Evolutionary conservation across 1,140 invertebrate genomes (phyloP).

Genomic region (Cyphomyrmex costatus): DNA sequence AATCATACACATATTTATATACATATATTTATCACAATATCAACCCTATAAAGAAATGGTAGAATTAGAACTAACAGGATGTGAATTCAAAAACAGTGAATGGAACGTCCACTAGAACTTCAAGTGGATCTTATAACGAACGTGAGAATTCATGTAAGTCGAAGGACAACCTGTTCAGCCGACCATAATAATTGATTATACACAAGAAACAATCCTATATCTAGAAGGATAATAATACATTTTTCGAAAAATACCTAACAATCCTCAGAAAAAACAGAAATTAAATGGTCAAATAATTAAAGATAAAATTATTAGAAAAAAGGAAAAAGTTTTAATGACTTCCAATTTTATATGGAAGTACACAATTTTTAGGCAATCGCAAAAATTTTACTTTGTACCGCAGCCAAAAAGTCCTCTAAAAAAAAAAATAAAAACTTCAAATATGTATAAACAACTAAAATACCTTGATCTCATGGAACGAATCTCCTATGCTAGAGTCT

Average conservation of each 20-base stretch:
- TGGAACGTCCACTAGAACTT: background rate
- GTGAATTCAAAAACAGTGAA: background rate
- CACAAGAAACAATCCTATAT: background rate
- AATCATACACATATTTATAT: background rate
- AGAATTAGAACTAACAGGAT: slow-evolving; percentile 4
- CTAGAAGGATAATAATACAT: background rate
- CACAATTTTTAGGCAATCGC: too few species aligned
- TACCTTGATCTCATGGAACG: too few species aligned
- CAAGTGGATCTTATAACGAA: slow-evolving; percentile 14
- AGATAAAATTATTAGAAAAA: background rate
- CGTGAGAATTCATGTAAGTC: slow-evolving; percentile 34
- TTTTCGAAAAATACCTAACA: slow-evolving; percentile 13
- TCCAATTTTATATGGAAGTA: too few species aligned
- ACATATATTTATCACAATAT: background rate
- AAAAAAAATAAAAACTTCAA: too few species aligned
- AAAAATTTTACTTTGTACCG: too few species aligned
- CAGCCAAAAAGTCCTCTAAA: too few species aligned
- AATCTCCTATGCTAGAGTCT: too few species aligned
- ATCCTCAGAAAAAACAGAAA: background rate
- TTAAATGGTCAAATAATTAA: background rate
- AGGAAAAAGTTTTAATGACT: too few species aligned
- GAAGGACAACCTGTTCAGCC: slow-evolving; percentile 10
- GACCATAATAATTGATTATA: slow-evolving; percentile 30
- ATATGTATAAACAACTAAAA: too few species aligned
- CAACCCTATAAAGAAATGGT: background rate